phyloP scores from a whole-genome alignment of 2,888 invertebrate species.

The Anoncus sp. region DNA sequence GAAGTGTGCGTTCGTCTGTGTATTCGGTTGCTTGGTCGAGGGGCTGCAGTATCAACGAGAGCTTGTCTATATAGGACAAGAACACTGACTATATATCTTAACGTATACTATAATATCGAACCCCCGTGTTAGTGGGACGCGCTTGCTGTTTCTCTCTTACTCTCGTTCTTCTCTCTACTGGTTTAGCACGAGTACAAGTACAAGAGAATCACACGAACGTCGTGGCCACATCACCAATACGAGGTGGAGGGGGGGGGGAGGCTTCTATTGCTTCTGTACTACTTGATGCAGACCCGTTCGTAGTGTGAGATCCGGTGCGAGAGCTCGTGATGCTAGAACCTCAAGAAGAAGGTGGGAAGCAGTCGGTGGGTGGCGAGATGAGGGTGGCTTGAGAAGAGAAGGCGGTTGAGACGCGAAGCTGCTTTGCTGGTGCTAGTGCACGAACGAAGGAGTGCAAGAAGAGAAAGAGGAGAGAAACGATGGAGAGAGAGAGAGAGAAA shows the following conservation, averaged over 20 bases:
- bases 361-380: slow-evolving; percentile 61
- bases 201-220: slow-evolving; percentile 57
- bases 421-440: slow-evolving; percentile 65
- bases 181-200: slow-evolving; percentile 53
- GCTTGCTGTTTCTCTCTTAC: slow-evolving; percentile 14
- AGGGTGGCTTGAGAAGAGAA: slow-evolving; percentile 59
- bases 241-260: too few relatives aligned
- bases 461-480: slow-evolving; percentile 60
- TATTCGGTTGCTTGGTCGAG: slow-evolving; percentile 62
- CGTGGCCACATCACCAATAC: slow-evolving; percentile 61
- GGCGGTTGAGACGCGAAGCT: slow-evolving; percentile 67
- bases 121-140: slow-evolving; percentile 51
- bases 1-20: slow-evolving; percentile 49
- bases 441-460: slow-evolving; percentile 64
- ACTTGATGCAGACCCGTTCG: slow-evolving; percentile 50
- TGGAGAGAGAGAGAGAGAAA: slow-evolving; percentile 65
- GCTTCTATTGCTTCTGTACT: slow-evolving; percentile 43
- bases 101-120: slow-evolving; percentile 47
- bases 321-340: slow-evolving; percentile 59
- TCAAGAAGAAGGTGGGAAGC: slow-evolving; percentile 67
- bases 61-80: slow-evolving; percentile 17
- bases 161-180: slow-evolving; percentile 40
- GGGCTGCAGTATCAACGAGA: slow-evolving; percentile 62
- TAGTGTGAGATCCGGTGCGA: slow-evolving; percentile 51
- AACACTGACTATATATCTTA: slow-evolving; percentile 15